phyloP scores from a whole-genome alignment of 2,113 vertebrate genomes.

The Grammomys surdaster region DNA sequence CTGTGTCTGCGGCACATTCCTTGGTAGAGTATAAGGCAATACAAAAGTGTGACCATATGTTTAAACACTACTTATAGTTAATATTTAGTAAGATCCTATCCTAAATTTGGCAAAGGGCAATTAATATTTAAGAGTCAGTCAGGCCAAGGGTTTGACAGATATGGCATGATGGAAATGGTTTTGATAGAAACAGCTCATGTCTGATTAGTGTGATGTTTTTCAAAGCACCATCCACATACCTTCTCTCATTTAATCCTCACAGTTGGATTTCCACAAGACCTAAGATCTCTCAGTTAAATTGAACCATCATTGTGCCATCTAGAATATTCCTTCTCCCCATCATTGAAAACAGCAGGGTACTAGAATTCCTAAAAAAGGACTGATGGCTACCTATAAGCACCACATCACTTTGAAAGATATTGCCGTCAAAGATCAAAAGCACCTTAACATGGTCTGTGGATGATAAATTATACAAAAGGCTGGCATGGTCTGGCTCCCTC shows the following conservation, averaged over 20 bases:
- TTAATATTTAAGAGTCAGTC: not conserved
- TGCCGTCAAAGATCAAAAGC: constrained; percentile 79
- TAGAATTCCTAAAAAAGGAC: not conserved
- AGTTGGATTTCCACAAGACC: constrained; percentile 34
- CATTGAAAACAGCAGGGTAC: constrained; percentile 54
- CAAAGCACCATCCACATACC: not conserved
- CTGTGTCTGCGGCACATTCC: constrained; percentile 13
- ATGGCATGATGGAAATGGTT: not conserved
- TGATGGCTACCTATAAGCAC: constrained; percentile 46
- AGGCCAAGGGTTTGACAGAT: constrained; percentile 31
- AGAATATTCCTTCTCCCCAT: constrained; percentile 47
- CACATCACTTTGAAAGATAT: constrained; percentile 69
- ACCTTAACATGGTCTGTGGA: constrained; percentile 56
- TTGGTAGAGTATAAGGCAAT: not conserved
- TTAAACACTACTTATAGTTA: not conserved
- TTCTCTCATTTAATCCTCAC: constrained; percentile 34
- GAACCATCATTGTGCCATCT: constrained; percentile 14
- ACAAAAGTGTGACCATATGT: not conserved
- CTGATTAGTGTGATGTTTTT: constrained; percentile 34
- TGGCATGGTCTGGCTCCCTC: constrained; percentile 61
- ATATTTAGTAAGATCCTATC: not conserved
- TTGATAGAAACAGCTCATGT: not conserved
- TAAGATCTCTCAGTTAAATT: constrained; percentile 15
- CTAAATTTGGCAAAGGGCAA: constrained; percentile 14
- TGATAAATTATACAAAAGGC: constrained; percentile 79